Percentiles rank a stretch among this genome's conserved stretches.
phyloP scores from a whole-genome alignment of 1,140 invertebrate genomes.

The Bicyclus anynana region DNA sequence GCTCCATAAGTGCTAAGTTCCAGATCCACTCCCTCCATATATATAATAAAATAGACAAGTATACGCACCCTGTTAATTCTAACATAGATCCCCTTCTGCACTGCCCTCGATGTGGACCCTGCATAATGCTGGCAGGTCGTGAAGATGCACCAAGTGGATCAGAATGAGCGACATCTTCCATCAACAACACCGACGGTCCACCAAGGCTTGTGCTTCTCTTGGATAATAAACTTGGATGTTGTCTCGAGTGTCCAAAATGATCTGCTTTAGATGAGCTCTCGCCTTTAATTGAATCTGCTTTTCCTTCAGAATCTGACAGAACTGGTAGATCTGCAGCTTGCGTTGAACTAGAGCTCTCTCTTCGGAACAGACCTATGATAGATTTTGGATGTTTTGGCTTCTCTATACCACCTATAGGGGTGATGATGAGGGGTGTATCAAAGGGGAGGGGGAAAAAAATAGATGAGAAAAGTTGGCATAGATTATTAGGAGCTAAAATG shows the following conservation, averaged over 20 bases:
- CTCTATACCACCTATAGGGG: conserved; percentile 80
- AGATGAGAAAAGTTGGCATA: conserved; percentile 27
- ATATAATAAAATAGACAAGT: too few relatives aligned
- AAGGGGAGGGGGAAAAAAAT: conserved; percentile 46
- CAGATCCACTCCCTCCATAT: too few relatives aligned
- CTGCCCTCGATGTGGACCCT: conserved; percentile 79
- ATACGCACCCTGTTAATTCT: conserved; percentile 82
- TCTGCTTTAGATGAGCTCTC: conserved; percentile 49
- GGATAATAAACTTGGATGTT: conserved; percentile 54
- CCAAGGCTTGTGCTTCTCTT: conserved; percentile 70
- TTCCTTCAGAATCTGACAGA: conserved; percentile 75
- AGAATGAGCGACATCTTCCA: conserved; percentile 76
- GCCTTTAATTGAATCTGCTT: conserved; percentile 46
- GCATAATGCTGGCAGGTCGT: conserved; percentile 71
- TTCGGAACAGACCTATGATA: conserved; percentile 84
- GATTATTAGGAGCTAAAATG: neutral
- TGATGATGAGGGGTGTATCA: conserved; percentile 30
- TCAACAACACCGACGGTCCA: conserved; percentile 74
- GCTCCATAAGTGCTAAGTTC: too few relatives aligned
- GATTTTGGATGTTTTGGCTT: conserved; percentile 84
- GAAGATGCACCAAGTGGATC: conserved; percentile 78
- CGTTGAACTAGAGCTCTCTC: conserved; percentile 81
- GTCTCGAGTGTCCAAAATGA: conserved; percentile 33
- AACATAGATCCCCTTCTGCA: conserved; percentile 82
- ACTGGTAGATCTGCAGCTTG: conserved; percentile 66